These are phyloP conservation scores for Morus bassanus DNA, from an alignment of 2,797 vertebrate genomes.

Conservation along the genomic window DNA sequence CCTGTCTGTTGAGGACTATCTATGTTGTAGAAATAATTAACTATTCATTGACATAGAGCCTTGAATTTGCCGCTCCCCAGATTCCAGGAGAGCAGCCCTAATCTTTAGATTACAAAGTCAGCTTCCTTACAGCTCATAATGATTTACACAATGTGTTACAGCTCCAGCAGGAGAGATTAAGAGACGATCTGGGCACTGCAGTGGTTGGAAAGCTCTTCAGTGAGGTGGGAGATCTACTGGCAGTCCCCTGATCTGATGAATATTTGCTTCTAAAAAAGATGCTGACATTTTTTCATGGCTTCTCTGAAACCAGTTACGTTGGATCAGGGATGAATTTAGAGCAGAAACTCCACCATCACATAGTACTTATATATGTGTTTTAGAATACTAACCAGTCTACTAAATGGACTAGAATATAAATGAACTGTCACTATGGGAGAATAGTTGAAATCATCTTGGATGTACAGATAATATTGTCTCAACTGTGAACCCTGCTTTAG, in stretches of 20 bases:
- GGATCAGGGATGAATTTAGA: not conserved
- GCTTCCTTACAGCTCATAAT: not conserved
- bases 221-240: not conserved
- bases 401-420: conserved; percentile 55
- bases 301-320: not conserved
- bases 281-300: not conserved
- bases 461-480: conserved; percentile 36
- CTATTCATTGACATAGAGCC: not conserved
- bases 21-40: not conserved
- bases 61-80: not conserved
- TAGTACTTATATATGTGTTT: not conserved
- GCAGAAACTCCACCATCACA: not conserved
- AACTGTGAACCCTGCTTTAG: conserved; percentile 23
- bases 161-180: not conserved
- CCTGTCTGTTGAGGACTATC: not conserved
- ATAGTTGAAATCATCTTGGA: conserved; percentile 14
- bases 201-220: not conserved
- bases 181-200: not conserved
- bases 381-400: conserved; percentile 14
- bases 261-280: not conserved
- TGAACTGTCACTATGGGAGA: conserved; percentile 14
- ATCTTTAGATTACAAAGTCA: not conserved
- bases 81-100: not conserved
- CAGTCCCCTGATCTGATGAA: not conserved
- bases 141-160: not conserved